Percentiles rank a stretch among this genome's conserved stretches.
These are phyloP conservation scores for Siderastrea radians DNA, from an alignment of 92 coral and sea anemone species.

Conservation along the genomic window DNA sequence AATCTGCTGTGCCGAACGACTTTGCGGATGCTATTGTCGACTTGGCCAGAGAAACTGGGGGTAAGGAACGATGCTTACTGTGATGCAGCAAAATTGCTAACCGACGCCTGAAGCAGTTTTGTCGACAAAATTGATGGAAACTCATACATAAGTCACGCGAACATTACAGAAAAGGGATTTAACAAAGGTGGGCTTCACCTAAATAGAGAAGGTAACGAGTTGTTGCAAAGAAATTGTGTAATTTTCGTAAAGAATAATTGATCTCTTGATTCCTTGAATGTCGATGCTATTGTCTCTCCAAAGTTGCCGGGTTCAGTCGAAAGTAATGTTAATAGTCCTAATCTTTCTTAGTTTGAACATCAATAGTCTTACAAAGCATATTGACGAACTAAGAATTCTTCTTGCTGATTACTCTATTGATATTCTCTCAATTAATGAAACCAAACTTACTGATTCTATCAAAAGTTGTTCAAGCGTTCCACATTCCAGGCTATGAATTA, in stretches of 20 bases:
- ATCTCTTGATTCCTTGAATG: conserved; percentile 34
- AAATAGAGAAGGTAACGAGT: conserved; percentile 39
- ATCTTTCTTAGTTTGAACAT: background rate
- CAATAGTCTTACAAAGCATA: conserved; percentile 17
- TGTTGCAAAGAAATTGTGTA: conserved; percentile 34
- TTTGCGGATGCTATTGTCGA: no score
- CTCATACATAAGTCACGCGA: conserved; percentile 31
- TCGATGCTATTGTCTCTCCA: background rate
- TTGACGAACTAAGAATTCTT: conserved; percentile 36
- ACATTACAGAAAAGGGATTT: conserved; percentile 27
- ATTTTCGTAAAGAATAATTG: conserved; percentile 30
- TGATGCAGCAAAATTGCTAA: conserved; percentile 47
- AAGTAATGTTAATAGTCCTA: conserved; percentile 8
- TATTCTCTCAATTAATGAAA: conserved; percentile 46
- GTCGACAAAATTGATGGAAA: conserved; percentile 36
- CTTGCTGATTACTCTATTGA: conserved; percentile 45
- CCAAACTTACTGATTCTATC: conserved; percentile 35
- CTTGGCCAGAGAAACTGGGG: no score
- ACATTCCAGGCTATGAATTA: conserved; percentile 33
- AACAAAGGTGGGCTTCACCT: conserved; percentile 51
- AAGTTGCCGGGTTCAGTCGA: background rate
- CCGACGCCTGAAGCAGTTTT: conserved; percentile 45
- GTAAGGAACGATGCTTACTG: conserved; percentile 50
- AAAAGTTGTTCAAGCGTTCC: conserved; percentile 12
- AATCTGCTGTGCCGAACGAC: no score